Evolutionary conservation across 2,888 invertebrate species (phyloP), one percentile per base, ranked within the genome.

Genomic region (Dryobotodes eremita): DNA sequence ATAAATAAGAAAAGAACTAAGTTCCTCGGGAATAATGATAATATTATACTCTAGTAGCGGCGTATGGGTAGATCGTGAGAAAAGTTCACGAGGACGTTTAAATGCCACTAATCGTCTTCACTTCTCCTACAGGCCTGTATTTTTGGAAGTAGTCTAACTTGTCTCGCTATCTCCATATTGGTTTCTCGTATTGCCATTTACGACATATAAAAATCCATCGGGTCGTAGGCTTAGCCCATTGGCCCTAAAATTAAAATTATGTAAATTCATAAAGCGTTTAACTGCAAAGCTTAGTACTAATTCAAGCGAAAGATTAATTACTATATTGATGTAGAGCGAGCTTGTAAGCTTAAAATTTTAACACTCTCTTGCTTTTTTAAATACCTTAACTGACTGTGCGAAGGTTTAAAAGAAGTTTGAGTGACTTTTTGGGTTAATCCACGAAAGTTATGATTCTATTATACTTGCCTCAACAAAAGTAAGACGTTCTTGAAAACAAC

Each of bases 1-100:
- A 23, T 69, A 53, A 53, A 69, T 31, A 31, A 69, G 50, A 50
- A 69, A 69, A 36, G 6, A 70, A 55, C 2, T 70, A 53, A 13
- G 20, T 26, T 71, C 13, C 42, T 13, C 20, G 26, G 20, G 13
- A 46, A 6, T 23, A 15, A 26, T 46, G 26, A 15, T 61, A 46
- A 26, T 61, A 23, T 17, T 70, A 36, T 17, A 36, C 57, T 42
- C 36, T 26, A 42, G 11, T 42, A 42, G 11, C 7, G 36, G 6
- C 11, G 0, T 36, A 13, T 20, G 5, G 23, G 5, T 6, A 36
- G 11, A 55, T n/a, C 4, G 17, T 42, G 20, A 42, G 42, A 42
- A n/a, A n/a, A 42, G 11, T 42, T 10, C 26, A 48, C 6, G 46
- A 26, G 15, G 6, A 66, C 11, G 17, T 48, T 26, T 23, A 15